Conservation (phyloP, 2,888 invertebrate species). For the Cosmopolites sordidus region DNA sequence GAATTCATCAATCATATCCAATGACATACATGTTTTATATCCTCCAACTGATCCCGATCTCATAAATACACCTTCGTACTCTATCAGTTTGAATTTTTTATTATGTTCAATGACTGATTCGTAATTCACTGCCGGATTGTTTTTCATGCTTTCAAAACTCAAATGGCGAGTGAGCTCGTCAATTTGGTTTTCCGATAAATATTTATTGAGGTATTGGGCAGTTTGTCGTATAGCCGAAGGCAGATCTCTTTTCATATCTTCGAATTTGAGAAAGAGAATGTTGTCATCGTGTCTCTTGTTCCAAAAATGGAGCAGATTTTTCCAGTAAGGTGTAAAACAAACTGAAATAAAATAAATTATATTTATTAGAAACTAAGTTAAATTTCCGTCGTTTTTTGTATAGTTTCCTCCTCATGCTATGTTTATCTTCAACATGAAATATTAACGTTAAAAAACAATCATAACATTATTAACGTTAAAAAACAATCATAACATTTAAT, state of each 20-base stretch:
- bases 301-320: slow-evolving; percentile 36
- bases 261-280: slow-evolving; percentile 36
- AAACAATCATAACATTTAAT: no score
- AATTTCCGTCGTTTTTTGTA: no score
- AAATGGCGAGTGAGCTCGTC: slow-evolving; percentile 31
- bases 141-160: slow-evolving; percentile 50
- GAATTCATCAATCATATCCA: slow-evolving; percentile 64
- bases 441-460: no score
- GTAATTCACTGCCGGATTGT: slow-evolving; percentile 54
- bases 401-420: no score
- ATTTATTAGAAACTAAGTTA: slow-evolving; percentile 10
- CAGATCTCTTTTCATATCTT: slow-evolving; percentile 36
- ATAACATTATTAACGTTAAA: no score
- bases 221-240: slow-evolving; percentile 29
- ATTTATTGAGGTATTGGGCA: slow-evolving; percentile 30
- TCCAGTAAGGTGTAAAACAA: slow-evolving; percentile 41
- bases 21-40: slow-evolving; percentile 57
- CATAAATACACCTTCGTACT: slow-evolving; percentile 46
- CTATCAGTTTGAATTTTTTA: slow-evolving; percentile 40
- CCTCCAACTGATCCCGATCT: slow-evolving; percentile 47
- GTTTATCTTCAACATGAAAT: no score
- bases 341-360: slow-evolving; percentile 36
- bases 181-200: slow-evolving; percentile 29
- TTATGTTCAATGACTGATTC: slow-evolving; percentile 44
- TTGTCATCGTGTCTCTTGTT: slow-evolving; percentile 32